Evolutionary conservation across 2,797 vertebrate genomes (phyloP), one percentile per base, ranked within the genome.

Genomic region (Tenualosa ilisha): DNA sequence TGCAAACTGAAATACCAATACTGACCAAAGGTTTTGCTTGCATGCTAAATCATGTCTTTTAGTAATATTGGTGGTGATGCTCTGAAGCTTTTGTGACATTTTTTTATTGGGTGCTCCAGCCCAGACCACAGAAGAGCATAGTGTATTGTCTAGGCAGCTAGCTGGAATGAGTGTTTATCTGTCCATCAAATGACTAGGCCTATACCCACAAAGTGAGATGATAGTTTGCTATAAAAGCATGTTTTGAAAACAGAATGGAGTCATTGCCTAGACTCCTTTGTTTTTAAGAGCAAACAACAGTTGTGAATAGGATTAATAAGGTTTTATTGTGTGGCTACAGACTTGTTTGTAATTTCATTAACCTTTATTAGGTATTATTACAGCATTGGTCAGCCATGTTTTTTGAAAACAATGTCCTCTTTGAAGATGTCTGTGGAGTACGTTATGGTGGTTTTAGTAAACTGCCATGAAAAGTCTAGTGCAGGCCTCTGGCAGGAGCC

Each of bases 401-500:
- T 37, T 17, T 17, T 13, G 15, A 43, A 3, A 79, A 79, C 72
- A 79, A 46, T 75, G 37, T 6, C 13, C 3, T 37, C 15, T 75
- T 75, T 75, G 13, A 75, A 43, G 26, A 3, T 12, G 11, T 72
- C 9, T 31, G 12, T 15, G 24, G 24, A 72, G 65, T 68, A 31
- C 11, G 15, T 22, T 22, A 56, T 40, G 72, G 37, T 20, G 46
- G 40, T 20, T 43, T 43, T 20, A 43, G 13, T 40, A 37, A 72
- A 31, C 68, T 46, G 15, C 26, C 4, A 24, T 68, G 24, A 20
- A 6, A 86, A 0, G 26, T 89, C 86, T 82, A 88, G 17, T 24
- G 0, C 40, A 22, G 40, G 72, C 40, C 72, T 90, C 84, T 85
- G 75, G 85, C 86, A 84, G 83, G 87, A 22, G 40, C 20, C 40